Base-by-base conservation (phyloP, 2,888 invertebrate genomes). In the Diplazon laetatorius region DNA sequence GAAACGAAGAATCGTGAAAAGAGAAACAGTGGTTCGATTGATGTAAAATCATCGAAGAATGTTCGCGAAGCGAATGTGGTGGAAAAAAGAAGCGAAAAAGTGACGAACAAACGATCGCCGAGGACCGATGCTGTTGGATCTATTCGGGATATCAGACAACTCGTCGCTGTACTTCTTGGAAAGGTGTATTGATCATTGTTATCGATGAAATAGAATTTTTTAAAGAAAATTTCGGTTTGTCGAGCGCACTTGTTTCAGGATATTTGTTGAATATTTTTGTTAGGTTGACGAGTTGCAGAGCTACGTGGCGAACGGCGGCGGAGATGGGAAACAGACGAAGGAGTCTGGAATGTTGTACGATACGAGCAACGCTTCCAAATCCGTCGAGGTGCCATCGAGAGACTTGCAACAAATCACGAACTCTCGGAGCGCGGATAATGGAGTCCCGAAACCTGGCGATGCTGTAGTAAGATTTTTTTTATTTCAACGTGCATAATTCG, bases 141-240 rank as follows among this genome's bases (percentile, higher is more conserved):
- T 1, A 80, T 87, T 14, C 80, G 78, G 9, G 87, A 89, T 65
- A 84, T 87, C 10, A 83, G 83, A 62, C 78, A 84, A 25, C 78
- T 89, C 4, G 82, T 84, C 12, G 78, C 84, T 68, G 81, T 82
- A 60, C 69, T 88, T 20, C 80, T 86, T 25, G 76, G 74, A 12
- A 88, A 89, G 77, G 87, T 88, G 69, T 78, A 22, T 52, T 35
- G 20, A 30, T 50, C 2, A 10, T 22, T 50, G 12, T 22, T 4
- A 25, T 25, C 10, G 6, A 25, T 57, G n/a, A 0, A 48, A n/a
- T n/a, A n/a, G n/a, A n/a, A n/a, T n/a, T n/a, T n/a, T n/a, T n/a
- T n/a, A n/a, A n/a, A n/a, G n/a, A n/a, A n/a, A n/a, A n/a, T n/a
- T n/a, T n/a, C n/a, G n/a, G n/a, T n/a, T n/a, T n/a, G n/a, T n/a